phyloP scores from a whole-genome alignment of 2,888 invertebrate species.

The Ditylenchus weischeri region DNA sequence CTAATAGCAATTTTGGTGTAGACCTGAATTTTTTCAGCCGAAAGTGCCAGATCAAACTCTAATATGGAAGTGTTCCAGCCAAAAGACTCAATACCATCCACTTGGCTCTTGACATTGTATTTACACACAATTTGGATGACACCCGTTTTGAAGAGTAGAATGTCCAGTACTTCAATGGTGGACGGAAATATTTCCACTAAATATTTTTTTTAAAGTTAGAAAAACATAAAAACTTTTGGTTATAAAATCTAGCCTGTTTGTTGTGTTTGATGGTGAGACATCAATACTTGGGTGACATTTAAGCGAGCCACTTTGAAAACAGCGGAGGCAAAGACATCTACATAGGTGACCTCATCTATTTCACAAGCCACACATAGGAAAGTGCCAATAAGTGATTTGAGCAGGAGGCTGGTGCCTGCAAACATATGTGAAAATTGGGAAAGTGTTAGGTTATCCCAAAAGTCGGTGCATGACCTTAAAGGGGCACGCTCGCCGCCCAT shows the following conservation, averaged over 20 bases:
- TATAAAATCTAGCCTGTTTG: background rate
- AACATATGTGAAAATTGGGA: too few relatives aligned
- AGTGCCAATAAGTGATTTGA: conserved; percentile 17
- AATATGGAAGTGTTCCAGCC: conserved; percentile 4
- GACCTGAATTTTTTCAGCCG: background rate
- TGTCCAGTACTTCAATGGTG: conserved; percentile 10
- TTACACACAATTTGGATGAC: conserved; percentile 10
- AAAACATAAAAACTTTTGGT: background rate
- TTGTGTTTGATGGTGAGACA: conserved; percentile 2
- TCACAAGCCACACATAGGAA: conserved; percentile 19
- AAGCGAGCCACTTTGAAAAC: conserved; percentile 14
- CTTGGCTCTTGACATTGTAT: conserved; percentile 7
- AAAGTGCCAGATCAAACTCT: background rate
- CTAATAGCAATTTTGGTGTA: background rate
- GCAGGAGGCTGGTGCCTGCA: conserved; percentile 1
- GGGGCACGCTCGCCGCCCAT: too few relatives aligned
- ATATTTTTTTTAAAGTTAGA: background rate
- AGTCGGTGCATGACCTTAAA: too few relatives aligned
- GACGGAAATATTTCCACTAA: conserved; percentile 12
- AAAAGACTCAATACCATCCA: background rate
- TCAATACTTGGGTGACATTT: background rate
- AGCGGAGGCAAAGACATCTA: conserved; percentile 19
- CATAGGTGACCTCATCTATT: background rate
- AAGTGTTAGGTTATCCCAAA: too few relatives aligned
- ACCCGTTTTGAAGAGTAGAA: background rate